Conservation (phyloP, 2,888 invertebrate genomes). For the Laothoe populi region DNA sequence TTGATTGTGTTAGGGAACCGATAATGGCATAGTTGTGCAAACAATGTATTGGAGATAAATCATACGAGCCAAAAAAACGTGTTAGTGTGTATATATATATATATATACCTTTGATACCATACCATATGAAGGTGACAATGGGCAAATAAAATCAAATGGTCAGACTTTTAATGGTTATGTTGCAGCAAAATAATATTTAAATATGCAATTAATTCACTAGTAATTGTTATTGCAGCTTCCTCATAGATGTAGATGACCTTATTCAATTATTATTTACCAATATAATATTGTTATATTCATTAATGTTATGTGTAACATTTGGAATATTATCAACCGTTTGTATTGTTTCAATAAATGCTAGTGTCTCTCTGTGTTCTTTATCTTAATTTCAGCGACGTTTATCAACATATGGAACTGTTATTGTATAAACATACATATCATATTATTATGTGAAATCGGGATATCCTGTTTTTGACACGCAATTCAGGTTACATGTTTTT, state of each 20-base stretch:
- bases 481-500: no score
- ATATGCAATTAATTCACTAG: neutral
- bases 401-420: no score
- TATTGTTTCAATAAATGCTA: no score
- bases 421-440: no score
- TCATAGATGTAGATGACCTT: neutral
- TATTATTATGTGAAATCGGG: no score
- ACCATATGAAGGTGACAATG: constrained; percentile 11
- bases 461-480: no score
- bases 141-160: neutral
- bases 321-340: no score
- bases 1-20: constrained; percentile 23
- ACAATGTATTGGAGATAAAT: constrained; percentile 17
- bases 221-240: neutral
- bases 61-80: constrained; percentile 9
- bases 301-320: neutral
- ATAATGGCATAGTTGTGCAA: constrained; percentile 21
- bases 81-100: neutral
- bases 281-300: neutral
- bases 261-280: neutral
- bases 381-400: no score
- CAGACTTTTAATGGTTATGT: neutral
- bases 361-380: no score
- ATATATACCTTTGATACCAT: neutral
- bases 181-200: neutral